A percentile compares a stretch with the other conserved stretches of the same genome.
Conservation (phyloP, 2,797 vertebrate genomes). For the Cheirogaleus major region DNA sequence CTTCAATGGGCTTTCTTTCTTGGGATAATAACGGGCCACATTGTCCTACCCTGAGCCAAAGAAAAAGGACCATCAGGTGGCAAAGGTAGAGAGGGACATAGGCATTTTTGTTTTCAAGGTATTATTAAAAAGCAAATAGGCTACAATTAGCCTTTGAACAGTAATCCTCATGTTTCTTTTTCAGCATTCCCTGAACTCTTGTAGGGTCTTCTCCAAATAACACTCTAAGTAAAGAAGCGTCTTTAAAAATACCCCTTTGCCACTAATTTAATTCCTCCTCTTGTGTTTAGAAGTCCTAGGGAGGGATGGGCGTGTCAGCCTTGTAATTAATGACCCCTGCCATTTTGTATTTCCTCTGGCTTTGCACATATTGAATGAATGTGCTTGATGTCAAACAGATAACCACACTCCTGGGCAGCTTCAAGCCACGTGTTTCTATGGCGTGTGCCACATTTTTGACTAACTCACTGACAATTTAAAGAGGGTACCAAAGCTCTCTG, state of each 20-base stretch:
- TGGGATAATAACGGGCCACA: conserved; percentile 72
- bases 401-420: neutral
- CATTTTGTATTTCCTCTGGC: conserved; percentile 49
- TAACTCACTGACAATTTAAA: neutral
- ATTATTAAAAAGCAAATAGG: conserved; percentile 84
- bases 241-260: conserved; percentile 59
- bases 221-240: conserved; percentile 49
- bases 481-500: neutral
- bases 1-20: conserved; percentile 50
- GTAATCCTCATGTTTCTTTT: conserved; percentile 80
- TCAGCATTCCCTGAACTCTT: conserved; percentile 18
- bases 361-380: conserved; percentile 17
- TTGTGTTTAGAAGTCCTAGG: conserved; percentile 67
- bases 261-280: conserved; percentile 50
- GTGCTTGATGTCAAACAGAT: neutral
- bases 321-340: conserved; percentile 64
- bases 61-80: conserved; percentile 86
- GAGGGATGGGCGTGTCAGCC: conserved; percentile 28
- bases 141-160: conserved; percentile 84
- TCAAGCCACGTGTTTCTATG: neutral
- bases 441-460: neutral
- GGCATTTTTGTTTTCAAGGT: conserved; percentile 80
- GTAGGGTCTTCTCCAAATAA: conserved; percentile 29
- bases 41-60: conserved; percentile 66
- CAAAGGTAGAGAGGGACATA: conserved; percentile 75